Conservation (phyloP, 2,888 invertebrate genomes). For the Leptinotarsa juncta region DNA sequence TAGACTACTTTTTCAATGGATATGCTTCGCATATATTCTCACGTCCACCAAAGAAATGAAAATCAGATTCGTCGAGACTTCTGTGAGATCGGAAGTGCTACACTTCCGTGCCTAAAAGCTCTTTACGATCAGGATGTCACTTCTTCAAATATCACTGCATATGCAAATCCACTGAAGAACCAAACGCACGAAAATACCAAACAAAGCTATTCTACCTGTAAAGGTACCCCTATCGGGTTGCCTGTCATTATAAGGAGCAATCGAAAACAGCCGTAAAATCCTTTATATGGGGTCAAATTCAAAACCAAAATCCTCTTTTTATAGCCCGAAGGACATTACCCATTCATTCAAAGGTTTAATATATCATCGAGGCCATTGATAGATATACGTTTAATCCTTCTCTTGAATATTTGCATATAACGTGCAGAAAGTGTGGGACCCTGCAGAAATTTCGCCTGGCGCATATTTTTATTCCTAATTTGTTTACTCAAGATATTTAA, state of each 20-base stretch:
- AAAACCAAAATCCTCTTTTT: conserved; percentile 55
- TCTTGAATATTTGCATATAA: conserved; percentile 49
- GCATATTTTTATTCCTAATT: conserved; percentile 51
- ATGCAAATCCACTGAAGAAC: conserved; percentile 37
- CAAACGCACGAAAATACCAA: conserved; percentile 32
- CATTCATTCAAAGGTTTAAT: conserved; percentile 51
- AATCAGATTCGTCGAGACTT: not conserved
- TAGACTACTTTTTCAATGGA: too few relatives aligned
- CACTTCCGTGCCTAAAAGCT: conserved; percentile 28
- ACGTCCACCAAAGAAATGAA: not conserved
- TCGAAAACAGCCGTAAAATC: conserved; percentile 48
- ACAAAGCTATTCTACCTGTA: conserved; percentile 45
- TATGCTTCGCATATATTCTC: not conserved
- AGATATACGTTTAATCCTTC: conserved; percentile 46
- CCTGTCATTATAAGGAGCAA: conserved; percentile 51
- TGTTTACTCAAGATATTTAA: conserved; percentile 52
- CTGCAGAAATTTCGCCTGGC: conserved; percentile 37
- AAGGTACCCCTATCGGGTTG: conserved; percentile 48
- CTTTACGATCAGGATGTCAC: conserved; percentile 32
- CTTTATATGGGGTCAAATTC: conserved; percentile 52
- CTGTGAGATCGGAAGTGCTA: conserved; percentile 19
- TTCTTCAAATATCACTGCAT: conserved; percentile 39
- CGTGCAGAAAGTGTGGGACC: conserved; percentile 50
- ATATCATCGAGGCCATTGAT: conserved; percentile 53
- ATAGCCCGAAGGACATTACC: conserved; percentile 53